Conservation (phyloP, 2,797 vertebrate species). For the Falco cherrug region DNA sequence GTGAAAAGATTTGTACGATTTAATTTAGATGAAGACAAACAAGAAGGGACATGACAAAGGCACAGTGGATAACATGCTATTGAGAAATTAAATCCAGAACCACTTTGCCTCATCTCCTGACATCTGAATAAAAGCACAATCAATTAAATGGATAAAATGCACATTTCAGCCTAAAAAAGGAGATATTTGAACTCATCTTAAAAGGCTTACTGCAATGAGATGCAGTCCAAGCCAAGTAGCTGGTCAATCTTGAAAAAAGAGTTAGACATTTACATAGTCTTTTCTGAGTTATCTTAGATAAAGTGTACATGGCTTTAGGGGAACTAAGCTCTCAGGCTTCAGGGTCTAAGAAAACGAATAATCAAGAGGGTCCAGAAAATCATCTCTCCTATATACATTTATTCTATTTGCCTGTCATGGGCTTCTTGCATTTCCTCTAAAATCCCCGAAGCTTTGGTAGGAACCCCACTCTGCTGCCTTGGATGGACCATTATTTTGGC, state of each 20-base stretch:
- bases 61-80: background rate
- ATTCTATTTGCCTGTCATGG: background rate
- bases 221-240: background rate
- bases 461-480: fast-evolving
- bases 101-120: background rate
- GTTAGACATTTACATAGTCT: background rate
- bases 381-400: fast-evolving
- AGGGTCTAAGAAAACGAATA: background rate
- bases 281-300: background rate
- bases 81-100: constrained; percentile 20
- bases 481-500: background rate
- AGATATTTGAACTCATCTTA: background rate
- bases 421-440: background rate
- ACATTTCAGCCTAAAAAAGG: background rate
- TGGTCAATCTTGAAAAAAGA: background rate
- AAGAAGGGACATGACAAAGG: background rate
- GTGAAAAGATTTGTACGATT: background rate
- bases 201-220: background rate
- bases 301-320: background rate
- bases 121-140: background rate
- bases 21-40: constrained; percentile 39
- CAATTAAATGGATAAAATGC: background rate
- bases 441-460: background rate
- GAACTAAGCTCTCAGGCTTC: background rate
- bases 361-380: background rate